Conservation (phyloP, 2,797 vertebrate species). For the Gephyroberyx darwinii region DNA sequence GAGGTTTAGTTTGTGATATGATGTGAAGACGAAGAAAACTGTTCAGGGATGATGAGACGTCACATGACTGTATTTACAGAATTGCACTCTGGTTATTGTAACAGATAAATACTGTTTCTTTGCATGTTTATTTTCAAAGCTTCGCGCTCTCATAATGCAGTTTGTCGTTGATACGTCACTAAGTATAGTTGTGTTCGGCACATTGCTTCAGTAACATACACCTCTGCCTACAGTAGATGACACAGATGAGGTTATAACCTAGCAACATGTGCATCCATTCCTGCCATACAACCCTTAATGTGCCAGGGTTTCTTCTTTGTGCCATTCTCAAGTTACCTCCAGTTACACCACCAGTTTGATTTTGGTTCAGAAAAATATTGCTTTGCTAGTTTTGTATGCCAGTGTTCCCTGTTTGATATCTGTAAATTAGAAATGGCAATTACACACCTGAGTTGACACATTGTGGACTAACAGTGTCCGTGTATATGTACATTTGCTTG, state of each 20-base stretch:
- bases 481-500: conserved; percentile 47
- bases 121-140: conserved; percentile 45
- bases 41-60: conserved; percentile 13
- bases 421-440: conserved; percentile 36
- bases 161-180: conserved; percentile 1
- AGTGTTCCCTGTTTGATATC: conserved; percentile 31
- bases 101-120: conserved; percentile 27
- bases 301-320: conserved; percentile 42
- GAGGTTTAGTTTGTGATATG: conserved; percentile 10
- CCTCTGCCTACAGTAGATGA: neutral
- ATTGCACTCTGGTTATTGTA: conserved; percentile 22
- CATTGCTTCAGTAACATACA: conserved; percentile 1
- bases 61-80: conserved; percentile 28
- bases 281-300: conserved; percentile 25
- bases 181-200: neutral
- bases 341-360: conserved; percentile 9
- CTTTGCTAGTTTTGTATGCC: conserved; percentile 39
- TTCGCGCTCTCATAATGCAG: conserved; percentile 36
- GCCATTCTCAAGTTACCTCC: conserved; percentile 31
- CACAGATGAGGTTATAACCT: neutral
- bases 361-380: conserved; percentile 27
- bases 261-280: neutral
- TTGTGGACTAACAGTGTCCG: conserved; percentile 24
- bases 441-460: conserved; percentile 36
- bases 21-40: neutral